Evolutionary conservation across 2,888 invertebrate species (phyloP).

Genomic region (Ethmia dodecea): DNA sequence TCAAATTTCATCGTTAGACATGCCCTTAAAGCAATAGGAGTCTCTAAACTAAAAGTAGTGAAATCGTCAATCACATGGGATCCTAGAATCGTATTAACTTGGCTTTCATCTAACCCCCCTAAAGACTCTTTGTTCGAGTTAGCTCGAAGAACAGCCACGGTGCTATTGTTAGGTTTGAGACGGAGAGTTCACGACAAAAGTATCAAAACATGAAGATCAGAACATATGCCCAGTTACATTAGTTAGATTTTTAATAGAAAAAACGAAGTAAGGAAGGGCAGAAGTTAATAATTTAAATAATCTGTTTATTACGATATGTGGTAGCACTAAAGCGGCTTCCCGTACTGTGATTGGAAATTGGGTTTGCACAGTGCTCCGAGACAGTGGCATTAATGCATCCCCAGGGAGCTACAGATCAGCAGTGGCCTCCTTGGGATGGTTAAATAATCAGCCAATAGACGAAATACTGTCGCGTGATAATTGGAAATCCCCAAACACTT

Average conservation of each 20-base stretch:
- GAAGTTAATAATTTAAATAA: no score
- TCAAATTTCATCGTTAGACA: slow-evolving; percentile 5
- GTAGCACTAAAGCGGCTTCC: neutral
- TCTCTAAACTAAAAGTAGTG: slow-evolving; percentile 1
- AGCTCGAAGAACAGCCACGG: neutral
- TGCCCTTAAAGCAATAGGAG: slow-evolving; percentile 6
- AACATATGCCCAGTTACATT: neutral
- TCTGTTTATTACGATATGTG: neutral
- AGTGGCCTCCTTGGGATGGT: neutral
- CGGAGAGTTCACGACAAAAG: slow-evolving; percentile 1
- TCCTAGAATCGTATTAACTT: slow-evolving; percentile 11
- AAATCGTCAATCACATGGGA: slow-evolving; percentile 9
- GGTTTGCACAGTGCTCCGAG: neutral
- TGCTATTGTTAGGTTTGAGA: slow-evolving; percentile 1
- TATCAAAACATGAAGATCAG: neutral
- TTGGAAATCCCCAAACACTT: neutral
- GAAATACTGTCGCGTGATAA: neutral
- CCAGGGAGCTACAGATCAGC: neutral
- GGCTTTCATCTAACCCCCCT: slow-evolving; percentile 12
- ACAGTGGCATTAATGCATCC: neutral
- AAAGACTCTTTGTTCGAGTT: neutral
- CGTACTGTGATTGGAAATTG: neutral
- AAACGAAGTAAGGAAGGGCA: no score
- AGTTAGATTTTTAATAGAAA: neutral
- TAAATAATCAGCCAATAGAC: neutral